Conservation (phyloP, 2,888 invertebrate species). For the Neuroscelio doddi region DNA sequence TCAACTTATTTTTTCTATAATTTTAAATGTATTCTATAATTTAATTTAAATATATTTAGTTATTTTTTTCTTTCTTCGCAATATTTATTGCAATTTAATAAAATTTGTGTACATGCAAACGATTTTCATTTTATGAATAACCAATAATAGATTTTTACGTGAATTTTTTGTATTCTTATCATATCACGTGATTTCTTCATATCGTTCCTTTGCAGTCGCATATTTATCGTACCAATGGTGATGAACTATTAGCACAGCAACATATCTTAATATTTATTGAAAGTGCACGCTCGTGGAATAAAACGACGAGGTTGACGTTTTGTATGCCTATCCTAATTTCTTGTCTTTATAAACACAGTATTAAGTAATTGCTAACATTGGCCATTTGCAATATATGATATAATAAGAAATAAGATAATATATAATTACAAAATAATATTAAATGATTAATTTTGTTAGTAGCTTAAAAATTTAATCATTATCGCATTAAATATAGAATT, state of each 20-base stretch:
- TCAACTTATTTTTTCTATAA: too few species aligned
- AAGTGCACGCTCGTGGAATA: conserved; percentile 3
- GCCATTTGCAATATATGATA: neutral
- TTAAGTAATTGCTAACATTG: conserved; percentile 2
- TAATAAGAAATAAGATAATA: too few species aligned
- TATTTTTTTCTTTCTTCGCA: too few species aligned
- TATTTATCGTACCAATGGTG: neutral
- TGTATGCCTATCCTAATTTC: conserved; percentile 19
- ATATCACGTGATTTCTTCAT: conserved; percentile 11
- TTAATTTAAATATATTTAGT: too few species aligned
- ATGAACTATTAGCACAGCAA: conserved; percentile 1
- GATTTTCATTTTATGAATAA: conserved; percentile 9
- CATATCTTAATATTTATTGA: conserved; percentile 12
- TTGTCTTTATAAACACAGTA: neutral
- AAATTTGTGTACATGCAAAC: neutral
- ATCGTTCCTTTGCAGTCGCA: neutral
- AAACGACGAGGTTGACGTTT: neutral
- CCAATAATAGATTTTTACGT: neutral
- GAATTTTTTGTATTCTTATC: conserved; percentile 30
- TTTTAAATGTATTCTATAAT: too few species aligned
- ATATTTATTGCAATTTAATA: too few species aligned
- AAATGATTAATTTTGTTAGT: too few species aligned
- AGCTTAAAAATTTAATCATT: too few species aligned
- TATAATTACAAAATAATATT: too few species aligned
- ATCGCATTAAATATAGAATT: too few species aligned